Percentiles rank a stretch among this genome's conserved stretches.
Evolutionary conservation across 1,140 invertebrate genomes (phyloP).

Genomic region (Ditylenchus dipsaci): DNA sequence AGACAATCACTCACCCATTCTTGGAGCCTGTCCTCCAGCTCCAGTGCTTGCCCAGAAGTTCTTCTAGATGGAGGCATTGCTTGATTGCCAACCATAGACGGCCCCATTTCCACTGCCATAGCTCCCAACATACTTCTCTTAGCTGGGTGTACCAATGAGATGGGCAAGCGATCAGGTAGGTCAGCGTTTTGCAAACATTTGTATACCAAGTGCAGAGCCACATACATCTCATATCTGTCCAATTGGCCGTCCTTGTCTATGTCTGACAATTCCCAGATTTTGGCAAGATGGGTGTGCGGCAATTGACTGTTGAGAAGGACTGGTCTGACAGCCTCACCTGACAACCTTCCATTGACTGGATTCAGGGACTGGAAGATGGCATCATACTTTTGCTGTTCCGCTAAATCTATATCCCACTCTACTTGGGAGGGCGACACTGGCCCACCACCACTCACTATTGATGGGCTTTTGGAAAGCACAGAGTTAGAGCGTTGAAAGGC

Average conservation of each 20-base stretch:
- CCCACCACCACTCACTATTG: not conserved
- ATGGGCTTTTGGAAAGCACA: not conserved
- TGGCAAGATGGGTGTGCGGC: slow-evolving; percentile 78
- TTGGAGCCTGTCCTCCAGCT: not conserved
- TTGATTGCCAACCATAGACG: not conserved
- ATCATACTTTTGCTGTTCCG: slow-evolving; percentile 71
- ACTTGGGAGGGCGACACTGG: slow-evolving; percentile 6
- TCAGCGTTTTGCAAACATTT: slow-evolving; percentile 34
- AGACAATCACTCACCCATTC: not conserved
- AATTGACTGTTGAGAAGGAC: slow-evolving; percentile 70
- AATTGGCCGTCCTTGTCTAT: slow-evolving; percentile 89
- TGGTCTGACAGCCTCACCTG: slow-evolving; percentile 74
- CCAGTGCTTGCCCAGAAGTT: not conserved
- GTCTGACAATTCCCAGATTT: slow-evolving; percentile 94
- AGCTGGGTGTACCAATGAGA: slow-evolving; percentile 71
- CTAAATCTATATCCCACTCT: slow-evolving; percentile 32
- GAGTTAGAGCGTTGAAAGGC: slow-evolving; percentile 3
- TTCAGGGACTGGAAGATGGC: slow-evolving; percentile 82
- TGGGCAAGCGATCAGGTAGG: slow-evolving; percentile 76
- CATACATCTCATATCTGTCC: slow-evolving; percentile 92
- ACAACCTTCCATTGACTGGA: slow-evolving; percentile 77
- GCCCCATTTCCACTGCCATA: not conserved
- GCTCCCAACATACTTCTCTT: slow-evolving; percentile 61
- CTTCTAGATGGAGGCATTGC: not conserved
- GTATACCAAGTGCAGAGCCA: slow-evolving; percentile 94